Evolutionary conservation across 92 coral and sea anemone genomes (phyloP).

Genomic region (Metridium senile): DNA sequence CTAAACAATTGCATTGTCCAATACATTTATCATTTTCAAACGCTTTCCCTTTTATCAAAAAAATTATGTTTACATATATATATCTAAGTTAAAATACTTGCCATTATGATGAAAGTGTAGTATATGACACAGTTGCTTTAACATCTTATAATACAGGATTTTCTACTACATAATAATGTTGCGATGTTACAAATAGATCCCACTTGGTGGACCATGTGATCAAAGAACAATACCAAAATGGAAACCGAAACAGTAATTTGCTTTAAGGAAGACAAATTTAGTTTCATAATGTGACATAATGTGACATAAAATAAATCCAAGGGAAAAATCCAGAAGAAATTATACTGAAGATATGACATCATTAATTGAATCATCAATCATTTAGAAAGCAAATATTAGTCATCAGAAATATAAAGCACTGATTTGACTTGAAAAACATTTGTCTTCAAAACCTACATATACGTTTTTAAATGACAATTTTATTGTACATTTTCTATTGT

Average conservation of each 20-base stretch:
- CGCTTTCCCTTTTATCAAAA: too few species aligned
- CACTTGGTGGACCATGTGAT: background rate
- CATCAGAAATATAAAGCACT: slow-evolving; percentile 1
- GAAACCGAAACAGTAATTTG: slow-evolving; percentile 24
- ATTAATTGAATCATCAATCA: slow-evolving; percentile 1
- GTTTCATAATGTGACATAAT: background rate
- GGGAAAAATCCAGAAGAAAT: background rate
- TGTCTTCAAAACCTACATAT: background rate
- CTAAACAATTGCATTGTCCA: too few species aligned
- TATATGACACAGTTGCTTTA: background rate
- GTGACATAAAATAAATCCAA: background rate
- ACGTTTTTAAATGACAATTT: too few species aligned
- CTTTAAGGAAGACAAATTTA: slow-evolving; percentile 11
- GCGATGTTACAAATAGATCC: background rate
- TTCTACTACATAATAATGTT: background rate
- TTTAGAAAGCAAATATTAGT: background rate
- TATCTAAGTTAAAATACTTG: slow-evolving; percentile 12
- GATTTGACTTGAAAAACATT: background rate
- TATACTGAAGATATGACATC: background rate
- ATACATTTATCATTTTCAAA: too few species aligned
- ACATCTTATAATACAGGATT: background rate
- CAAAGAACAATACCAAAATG: background rate
- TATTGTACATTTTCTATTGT: background rate
- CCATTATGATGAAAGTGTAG: slow-evolving; percentile 2
- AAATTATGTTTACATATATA: too few species aligned